Evolutionary conservation across 2,888 invertebrate genomes (phyloP).

Genomic region (Caenorhabditis zanzibari): DNA sequence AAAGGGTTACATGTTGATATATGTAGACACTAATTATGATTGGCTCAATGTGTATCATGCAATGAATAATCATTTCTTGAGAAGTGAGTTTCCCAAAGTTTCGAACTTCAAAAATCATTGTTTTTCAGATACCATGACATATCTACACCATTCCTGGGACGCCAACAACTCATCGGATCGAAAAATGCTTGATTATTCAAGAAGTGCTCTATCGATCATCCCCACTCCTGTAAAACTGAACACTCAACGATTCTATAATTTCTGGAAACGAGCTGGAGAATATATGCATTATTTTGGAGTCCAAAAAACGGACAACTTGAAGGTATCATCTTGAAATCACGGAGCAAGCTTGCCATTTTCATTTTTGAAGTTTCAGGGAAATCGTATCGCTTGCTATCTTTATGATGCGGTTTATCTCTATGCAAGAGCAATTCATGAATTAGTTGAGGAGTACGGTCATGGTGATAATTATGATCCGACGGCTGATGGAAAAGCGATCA

Average conservation of each 20-base stretch:
- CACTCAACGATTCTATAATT: slow-evolving; percentile 86
- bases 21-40: slow-evolving; percentile 92
- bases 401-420: slow-evolving; percentile 93
- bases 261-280: slow-evolving; percentile 88
- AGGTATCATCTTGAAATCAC: slow-evolving; percentile 40
- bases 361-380: slow-evolving; percentile 66
- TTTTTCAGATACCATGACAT: slow-evolving; percentile 78
- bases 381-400: slow-evolving; percentile 90
- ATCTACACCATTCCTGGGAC: slow-evolving; percentile 77
- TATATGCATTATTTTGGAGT: slow-evolving; percentile 76
- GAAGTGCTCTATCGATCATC: slow-evolving; percentile 92
- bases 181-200: slow-evolving; percentile 85
- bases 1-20: slow-evolving; percentile 91
- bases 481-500: slow-evolving; percentile 89
- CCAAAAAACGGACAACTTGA: slow-evolving; percentile 62
- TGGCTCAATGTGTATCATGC: slow-evolving; percentile 83
- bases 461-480: slow-evolving; percentile 69
- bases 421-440: slow-evolving; percentile 90
- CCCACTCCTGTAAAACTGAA: slow-evolving; percentile 89
- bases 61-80: slow-evolving; percentile 83
- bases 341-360: background rate
- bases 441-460: slow-evolving; percentile 85
- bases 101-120: background rate
- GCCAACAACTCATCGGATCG: slow-evolving; percentile 76
- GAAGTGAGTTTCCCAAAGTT: slow-evolving; percentile 70